Evolutionary conservation across 2,797 vertebrate species (phyloP), one percentile per base, ranked within the genome.

Genomic region (Galagoides demidoff): DNA sequence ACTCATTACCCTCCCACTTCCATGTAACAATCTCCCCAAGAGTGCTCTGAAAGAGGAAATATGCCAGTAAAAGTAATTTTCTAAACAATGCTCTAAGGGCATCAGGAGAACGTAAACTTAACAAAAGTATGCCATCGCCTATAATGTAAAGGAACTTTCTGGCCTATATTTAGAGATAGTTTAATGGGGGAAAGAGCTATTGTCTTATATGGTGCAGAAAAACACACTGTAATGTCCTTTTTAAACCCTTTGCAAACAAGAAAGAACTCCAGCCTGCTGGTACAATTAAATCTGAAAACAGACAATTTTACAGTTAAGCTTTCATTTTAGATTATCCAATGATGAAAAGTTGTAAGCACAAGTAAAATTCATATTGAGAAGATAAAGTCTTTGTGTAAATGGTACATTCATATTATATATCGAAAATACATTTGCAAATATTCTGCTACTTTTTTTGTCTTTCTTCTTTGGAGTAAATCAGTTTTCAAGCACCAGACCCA

Each of bases 71-170:
- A 95, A 88, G 68, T 96, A 82, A 95, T 96, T 97, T 97, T 78
- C 95, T 95, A 92, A 97, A 95, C 91, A 96, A 55, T 90, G 64
- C 63, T 89, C 93, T 49, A 2, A 96, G 91, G 92, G 95, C 86
- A 25, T 17, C 49, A 70, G 57, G 10, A 84, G 96, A 97, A 66
- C 71, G 52, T 79, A 90, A 64, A 74, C 59, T 92, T 92, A 94
- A 90, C 83, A 81, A 87, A 96, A 94, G 91, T 85, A 39, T 94
- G 78, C 29, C 73, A 29, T 83, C 91, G n/a, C 29, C 91, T 92
- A 19, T 16, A 88, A 85, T 43, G 39, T 79, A 85, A 92, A 85
- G 79, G 52, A 96, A 97, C 91, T 85, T 61, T 49, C 37, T 85
- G 95, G 39, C 94, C 86, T 94, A 85, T 71, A 93, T 97, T 97